phyloP scores from a whole-genome alignment of 2,888 invertebrate species.

The Drosophila imparisetae region DNA sequence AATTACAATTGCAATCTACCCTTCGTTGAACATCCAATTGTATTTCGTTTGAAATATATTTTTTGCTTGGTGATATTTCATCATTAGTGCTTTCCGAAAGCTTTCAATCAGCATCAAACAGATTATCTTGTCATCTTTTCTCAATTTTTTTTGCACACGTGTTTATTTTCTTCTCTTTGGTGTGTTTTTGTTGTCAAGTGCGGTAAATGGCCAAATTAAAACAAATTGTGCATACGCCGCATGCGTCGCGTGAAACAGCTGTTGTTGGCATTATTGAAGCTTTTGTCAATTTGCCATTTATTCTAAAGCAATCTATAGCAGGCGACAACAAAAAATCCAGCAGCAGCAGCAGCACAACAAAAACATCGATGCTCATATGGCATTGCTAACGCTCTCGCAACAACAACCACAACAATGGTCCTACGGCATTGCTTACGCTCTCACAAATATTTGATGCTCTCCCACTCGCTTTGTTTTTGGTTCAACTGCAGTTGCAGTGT shows the following conservation, averaged over 20 bases:
- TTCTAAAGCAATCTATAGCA: background rate
- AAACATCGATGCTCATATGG: background rate
- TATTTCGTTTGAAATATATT: background rate
- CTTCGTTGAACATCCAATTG: background rate
- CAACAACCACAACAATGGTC: constrained; percentile 1
- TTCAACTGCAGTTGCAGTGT: constrained; percentile 17
- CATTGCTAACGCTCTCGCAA: constrained; percentile 3
- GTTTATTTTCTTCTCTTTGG: background rate
- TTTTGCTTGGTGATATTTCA: constrained; percentile 2
- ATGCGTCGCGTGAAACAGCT: constrained; percentile 33
- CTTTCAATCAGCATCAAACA: constrained; percentile 4
- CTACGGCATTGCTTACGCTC: background rate
- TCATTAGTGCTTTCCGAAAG: background rate
- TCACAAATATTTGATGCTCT: constrained; percentile 1
- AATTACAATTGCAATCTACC: too few species aligned
- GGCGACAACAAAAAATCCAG: background rate
- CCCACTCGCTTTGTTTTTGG: constrained; percentile 5
- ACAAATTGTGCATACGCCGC: constrained; percentile 41
- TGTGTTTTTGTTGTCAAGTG: constrained; percentile 15
- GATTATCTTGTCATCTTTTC: background rate
- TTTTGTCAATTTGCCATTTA: constrained; percentile 15
- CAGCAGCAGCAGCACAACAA: constrained; percentile 8
- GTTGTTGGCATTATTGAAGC: constrained; percentile 10
- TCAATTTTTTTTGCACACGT: constrained; percentile 11
- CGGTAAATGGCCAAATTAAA: background rate